Conservation (phyloP, 2,888 invertebrate species). For the Acanthoscelides obtectus region DNA sequence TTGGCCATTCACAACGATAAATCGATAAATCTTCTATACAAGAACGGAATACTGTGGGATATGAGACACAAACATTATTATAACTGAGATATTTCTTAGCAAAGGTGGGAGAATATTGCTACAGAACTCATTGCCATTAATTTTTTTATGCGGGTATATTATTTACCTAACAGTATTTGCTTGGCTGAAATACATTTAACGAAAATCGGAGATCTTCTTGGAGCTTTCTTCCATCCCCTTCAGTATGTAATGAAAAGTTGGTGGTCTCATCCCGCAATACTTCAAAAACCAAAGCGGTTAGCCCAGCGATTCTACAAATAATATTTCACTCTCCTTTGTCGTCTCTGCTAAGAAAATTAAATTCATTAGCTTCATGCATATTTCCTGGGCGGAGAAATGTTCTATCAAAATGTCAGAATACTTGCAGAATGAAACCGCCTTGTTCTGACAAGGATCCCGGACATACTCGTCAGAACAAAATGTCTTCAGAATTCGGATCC, state of each 20-base stretch:
- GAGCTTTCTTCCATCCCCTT: constrained; percentile 3
- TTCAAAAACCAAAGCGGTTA: constrained; percentile 1
- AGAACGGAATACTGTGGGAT: too few species aligned
- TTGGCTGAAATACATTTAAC: constrained; percentile 3
- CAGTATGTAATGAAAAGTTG: constrained; percentile 2
- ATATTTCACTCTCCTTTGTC: constrained; percentile 1
- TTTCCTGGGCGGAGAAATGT: background rate
- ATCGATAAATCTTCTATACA: too few species aligned
- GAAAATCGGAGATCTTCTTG: constrained; percentile 2
- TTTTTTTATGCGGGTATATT: background rate
- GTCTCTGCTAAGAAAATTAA: constrained; percentile 1
- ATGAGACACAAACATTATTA: too few species aligned
- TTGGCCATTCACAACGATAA: too few species aligned
- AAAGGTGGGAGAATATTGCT: too few species aligned
- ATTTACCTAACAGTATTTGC: background rate
- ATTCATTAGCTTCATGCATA: background rate
- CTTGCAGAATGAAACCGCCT: background rate
- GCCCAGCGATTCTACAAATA: constrained; percentile 1
- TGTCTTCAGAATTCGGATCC: background rate
- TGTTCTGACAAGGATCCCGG: too few species aligned
- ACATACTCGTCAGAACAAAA: too few species aligned
- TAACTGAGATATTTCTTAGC: too few species aligned
- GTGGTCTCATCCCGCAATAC: constrained; percentile 3
- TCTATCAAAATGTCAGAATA: background rate
- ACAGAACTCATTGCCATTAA: too few species aligned